Evolutionary conservation across 2,113 vertebrate species (phyloP).

Genomic region (Pangasianodon hypophthalmus): DNA sequence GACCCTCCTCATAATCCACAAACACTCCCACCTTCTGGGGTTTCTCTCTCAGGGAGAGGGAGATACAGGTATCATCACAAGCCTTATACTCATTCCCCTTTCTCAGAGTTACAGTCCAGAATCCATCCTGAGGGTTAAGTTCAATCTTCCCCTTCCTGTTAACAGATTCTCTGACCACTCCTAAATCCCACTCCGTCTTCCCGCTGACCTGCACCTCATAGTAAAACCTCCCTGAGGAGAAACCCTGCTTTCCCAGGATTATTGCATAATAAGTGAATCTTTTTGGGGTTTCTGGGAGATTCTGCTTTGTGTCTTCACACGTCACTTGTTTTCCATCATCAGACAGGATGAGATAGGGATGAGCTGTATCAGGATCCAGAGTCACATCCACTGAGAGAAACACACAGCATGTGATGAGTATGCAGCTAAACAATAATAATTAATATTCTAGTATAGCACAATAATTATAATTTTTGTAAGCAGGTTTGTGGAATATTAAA

Average conservation of each 20-base stretch:
- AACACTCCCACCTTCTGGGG: slow-evolving; percentile 26
- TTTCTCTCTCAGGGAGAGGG: not conserved
- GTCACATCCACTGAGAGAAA: slow-evolving; percentile 18
- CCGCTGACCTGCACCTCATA: slow-evolving; percentile 16
- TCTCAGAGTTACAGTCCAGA: not conserved
- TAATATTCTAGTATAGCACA: not conserved
- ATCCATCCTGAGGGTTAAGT: not conserved
- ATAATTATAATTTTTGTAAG: no score
- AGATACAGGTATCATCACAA: not conserved
- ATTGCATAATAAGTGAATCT: not conserved
- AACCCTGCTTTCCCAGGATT: not conserved
- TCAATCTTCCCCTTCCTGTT: not conserved
- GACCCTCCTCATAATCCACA: slow-evolving; percentile 32
- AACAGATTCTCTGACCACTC: slow-evolving; percentile 11
- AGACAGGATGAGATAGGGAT: not conserved
- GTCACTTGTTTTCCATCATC: not conserved
- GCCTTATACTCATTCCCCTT: not conserved
- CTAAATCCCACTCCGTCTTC: not conserved
- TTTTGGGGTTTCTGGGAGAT: not conserved
- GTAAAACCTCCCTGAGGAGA: slow-evolving; percentile 24
- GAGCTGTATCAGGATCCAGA: slow-evolving; percentile 17
- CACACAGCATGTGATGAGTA: not conserved
- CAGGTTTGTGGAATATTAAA: not conserved
- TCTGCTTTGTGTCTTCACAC: not conserved
- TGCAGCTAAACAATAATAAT: not conserved